Evolutionary conservation across 2,797 vertebrate species (phyloP).

Genomic region (Rhodeus uyekii): DNA sequence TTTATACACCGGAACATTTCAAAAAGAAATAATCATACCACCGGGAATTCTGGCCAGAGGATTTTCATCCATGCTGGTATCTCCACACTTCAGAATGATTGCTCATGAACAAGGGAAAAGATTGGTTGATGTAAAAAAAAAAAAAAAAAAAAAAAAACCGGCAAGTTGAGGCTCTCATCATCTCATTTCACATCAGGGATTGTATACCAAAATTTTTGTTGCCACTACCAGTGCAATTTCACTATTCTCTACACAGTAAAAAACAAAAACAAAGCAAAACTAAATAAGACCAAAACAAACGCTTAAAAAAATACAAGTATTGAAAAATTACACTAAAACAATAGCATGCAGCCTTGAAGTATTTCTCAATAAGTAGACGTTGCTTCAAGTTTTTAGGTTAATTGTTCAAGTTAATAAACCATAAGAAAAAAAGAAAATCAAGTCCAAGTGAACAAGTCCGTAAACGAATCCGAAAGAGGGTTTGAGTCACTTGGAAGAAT

Average conservation of each 20-base stretch:
- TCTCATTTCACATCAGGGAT: not conserved
- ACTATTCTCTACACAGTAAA: no score
- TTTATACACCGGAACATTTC: slow-evolving; percentile 11
- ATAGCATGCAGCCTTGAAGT: not conserved
- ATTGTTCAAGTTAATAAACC: not conserved
- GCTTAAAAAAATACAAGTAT: no score
- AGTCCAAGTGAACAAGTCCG: not conserved
- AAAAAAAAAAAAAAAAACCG: not conserved
- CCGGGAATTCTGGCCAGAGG: slow-evolving; percentile 27
- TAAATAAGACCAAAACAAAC: no score
- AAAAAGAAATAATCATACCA: slow-evolving; percentile 16
- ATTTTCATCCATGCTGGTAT: not conserved
- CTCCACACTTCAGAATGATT: slow-evolving; percentile 8
- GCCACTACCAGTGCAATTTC: not conserved
- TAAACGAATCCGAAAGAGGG: not conserved
- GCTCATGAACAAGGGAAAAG: not conserved
- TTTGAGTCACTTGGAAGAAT: not conserved
- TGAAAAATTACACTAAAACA: not conserved
- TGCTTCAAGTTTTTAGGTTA: no score
- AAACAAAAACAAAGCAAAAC: no score
- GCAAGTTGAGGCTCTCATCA: not conserved
- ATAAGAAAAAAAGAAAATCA: not conserved
- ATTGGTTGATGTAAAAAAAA: not conserved
- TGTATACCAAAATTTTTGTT: not conserved
- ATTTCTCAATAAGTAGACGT: not conserved